These are phyloP conservation scores for Nyctalus aviator DNA, from an alignment of 2,797 vertebrate genomes.

Conservation along the genomic window DNA sequence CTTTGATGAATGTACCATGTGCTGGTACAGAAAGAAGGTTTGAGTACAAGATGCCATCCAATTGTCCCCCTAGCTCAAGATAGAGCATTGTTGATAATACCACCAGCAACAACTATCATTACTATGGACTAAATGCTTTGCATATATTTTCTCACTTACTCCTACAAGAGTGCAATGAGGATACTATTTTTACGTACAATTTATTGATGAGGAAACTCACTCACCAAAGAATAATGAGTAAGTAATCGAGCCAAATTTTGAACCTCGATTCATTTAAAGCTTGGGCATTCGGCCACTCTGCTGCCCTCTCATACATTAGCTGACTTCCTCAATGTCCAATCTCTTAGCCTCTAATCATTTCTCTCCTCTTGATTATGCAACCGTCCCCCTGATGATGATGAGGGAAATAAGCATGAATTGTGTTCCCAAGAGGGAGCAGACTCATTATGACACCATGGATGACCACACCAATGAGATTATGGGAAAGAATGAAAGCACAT, in stretches of 20 bases:
- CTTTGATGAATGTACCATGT: background rate
- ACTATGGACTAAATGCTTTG: background rate
- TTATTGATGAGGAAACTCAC: slow-evolving; percentile 10
- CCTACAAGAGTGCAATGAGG: background rate
- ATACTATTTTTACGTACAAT: background rate
- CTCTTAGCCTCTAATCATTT: background rate
- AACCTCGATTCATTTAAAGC: background rate
- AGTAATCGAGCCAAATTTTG: background rate
- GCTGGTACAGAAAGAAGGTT: background rate
- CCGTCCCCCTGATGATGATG: background rate
- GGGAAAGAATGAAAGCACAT: background rate
- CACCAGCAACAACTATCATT: background rate
- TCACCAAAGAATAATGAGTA: background rate
- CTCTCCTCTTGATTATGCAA: slow-evolving; percentile 10
- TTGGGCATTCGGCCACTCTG: background rate
- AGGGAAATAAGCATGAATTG: background rate
- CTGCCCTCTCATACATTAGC: background rate
- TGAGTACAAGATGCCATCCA: background rate
- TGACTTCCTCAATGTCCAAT: background rate
- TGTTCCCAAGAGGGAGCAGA: background rate
- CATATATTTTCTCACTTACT: slow-evolving; percentile 12
- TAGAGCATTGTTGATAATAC: background rate
- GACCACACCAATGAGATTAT: background rate
- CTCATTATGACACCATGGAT: background rate
- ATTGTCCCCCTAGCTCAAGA: background rate